A percentile compares a stretch with the other conserved stretches of the same genome.
Conservation (phyloP, 1,140 invertebrate species). For the Zaprionus inermis region DNA sequence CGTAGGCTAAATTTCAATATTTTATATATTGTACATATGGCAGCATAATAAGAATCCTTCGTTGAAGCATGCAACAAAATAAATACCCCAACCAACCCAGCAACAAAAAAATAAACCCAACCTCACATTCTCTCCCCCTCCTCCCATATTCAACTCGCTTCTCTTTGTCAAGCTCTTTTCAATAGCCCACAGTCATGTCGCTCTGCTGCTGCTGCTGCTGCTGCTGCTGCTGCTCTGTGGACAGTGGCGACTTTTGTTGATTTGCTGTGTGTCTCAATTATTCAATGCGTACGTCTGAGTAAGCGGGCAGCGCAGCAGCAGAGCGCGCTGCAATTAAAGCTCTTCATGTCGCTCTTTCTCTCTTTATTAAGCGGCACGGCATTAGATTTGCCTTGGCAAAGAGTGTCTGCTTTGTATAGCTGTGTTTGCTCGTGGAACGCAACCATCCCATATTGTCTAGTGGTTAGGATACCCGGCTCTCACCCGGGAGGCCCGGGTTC, state of each 20-base stretch:
- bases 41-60: constrained; percentile 45
- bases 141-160: background rate
- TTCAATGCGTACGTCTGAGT: constrained; percentile 24
- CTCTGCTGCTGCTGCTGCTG: constrained; percentile 4
- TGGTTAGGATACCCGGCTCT: constrained; percentile 88
- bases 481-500: constrained; percentile 93
- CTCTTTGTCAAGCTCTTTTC: constrained; percentile 39
- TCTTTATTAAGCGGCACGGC: constrained; percentile 21
- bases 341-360: background rate
- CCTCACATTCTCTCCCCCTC: background rate
- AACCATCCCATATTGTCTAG: constrained; percentile 12
- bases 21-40: constrained; percentile 39
- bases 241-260: constrained; percentile 36
- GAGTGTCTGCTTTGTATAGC: background rate
- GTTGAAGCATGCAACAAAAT: constrained; percentile 49
- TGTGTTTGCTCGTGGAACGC: background rate
- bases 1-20: constrained; percentile 63
- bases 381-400: constrained; percentile 12
- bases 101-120: background rate
- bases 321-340: background rate
- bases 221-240: constrained; percentile 19
- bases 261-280: constrained; percentile 35
- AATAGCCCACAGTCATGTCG: constrained; percentile 29
- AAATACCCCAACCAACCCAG: constrained; percentile 25
- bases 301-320: constrained; percentile 9